phyloP scores from a whole-genome alignment of 2,888 invertebrate genomes.

The Cataglyphis livida region DNA sequence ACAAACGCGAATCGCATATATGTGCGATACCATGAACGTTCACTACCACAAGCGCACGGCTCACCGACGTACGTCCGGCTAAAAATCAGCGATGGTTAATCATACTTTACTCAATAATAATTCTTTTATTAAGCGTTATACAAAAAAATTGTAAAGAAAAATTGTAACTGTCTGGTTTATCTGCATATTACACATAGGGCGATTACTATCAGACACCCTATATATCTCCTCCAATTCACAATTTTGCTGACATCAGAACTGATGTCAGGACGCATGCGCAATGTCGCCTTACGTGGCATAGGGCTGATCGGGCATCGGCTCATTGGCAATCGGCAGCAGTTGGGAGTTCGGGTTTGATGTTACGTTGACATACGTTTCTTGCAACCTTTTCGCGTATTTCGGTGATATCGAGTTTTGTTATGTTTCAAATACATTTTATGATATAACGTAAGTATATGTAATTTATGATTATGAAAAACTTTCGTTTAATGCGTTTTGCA shows the following conservation, averaged over 20 bases:
- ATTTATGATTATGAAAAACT: conserved; percentile 25
- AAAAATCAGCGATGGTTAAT: too few relatives aligned
- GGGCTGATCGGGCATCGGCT: conserved; percentile 76
- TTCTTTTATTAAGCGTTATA: too few relatives aligned
- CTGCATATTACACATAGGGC: too few relatives aligned
- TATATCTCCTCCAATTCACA: too few relatives aligned
- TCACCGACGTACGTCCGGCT: too few relatives aligned
- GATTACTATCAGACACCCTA: too few relatives aligned
- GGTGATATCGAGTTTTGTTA: conserved; percentile 80
- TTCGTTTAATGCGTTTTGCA: neutral
- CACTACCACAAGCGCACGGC: too few relatives aligned
- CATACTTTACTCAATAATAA: too few relatives aligned
- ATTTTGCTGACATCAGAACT: neutral
- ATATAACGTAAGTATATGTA: conserved; percentile 79
- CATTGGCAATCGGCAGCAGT: conserved; percentile 83
- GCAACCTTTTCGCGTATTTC: conserved; percentile 78
- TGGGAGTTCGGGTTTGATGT: conserved; percentile 58
- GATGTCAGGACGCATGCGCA: conserved; percentile 86
- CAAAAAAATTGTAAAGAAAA: too few relatives aligned
- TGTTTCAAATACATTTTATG: conserved; percentile 78
- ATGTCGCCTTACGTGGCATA: conserved; percentile 87
- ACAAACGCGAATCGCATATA: too few relatives aligned
- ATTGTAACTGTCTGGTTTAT: too few relatives aligned
- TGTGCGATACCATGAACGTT: too few relatives aligned
- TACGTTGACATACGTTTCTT: conserved; percentile 78